Evolutionary conservation across 2,888 invertebrate genomes (phyloP), one percentile per base, ranked within the genome.

Genomic region (Sphaerophoria taeniata): DNA sequence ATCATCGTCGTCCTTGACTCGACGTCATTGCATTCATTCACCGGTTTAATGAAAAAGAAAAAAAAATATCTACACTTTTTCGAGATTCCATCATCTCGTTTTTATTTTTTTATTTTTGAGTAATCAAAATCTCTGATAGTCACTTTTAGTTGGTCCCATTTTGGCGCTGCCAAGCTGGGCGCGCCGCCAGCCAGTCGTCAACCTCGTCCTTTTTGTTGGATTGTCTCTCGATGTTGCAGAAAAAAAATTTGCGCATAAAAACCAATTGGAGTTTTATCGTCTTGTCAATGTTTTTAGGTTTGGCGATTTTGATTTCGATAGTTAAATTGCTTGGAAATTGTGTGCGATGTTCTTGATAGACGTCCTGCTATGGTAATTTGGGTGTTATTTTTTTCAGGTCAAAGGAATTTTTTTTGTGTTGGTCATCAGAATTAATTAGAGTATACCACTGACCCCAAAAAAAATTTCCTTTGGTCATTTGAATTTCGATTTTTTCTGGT

Each of bases 1-100:
- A 58, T 58, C 58, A 60, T 51, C 24, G 4, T 60, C 58, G 71
- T 58, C 71, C 71, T 71, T 71, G 71, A 71, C 71, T 49, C 14
- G 56, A 45, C 45, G 45, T 71, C n/a, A 24, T 24, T 43, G 31
- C 55, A 51, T 67, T 49, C 47, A 24, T 43, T 11, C 43, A 3
- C 3, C 9, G 39, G 24, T 24, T 24, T 24, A 24, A 24, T 24
- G 24, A 24, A 24, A 24, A 24, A 24, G 2, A 24, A 24, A 24
- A 24, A 39, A 43, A 49, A 43, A 6, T n/a, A 34, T 11, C 3
- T 2, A 24, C 24, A 24, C 24, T 24, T 24, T 49, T 63, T 65
- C 36, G 34, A 65, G 49, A 65, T 65, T 65, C 9, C 49, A 65
- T 65, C 65, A 65, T 36, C 36, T 49, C 49, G 71, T 49, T 65